Evolutionary conservation across 2,797 vertebrate genomes (phyloP), one percentile per base, ranked within the genome.

Genomic region (Telmatherina bonti): DNA sequence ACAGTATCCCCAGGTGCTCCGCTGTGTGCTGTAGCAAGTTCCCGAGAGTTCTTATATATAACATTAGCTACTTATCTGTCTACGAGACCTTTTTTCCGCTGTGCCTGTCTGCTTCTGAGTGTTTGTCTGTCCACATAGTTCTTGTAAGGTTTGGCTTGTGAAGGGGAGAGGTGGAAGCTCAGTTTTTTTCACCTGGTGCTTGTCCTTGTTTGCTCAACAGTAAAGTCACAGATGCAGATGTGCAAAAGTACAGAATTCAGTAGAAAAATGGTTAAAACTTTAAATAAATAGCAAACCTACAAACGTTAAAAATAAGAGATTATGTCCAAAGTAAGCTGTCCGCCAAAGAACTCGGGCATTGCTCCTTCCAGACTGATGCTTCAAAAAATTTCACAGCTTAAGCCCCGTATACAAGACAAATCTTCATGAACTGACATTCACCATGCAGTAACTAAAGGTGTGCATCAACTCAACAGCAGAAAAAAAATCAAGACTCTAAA

Each of bases 1-100:
- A 87, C 84, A 43, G 84, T 90, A 90, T 96, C 96, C 97, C 96
- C 81, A 94, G 96, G 96, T 96, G 94, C 93, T 85, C 85, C 15
- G 71, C 84, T 51, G 84, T 76, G 78, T 70, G 86, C 80, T 71
- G 78, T 61, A 76, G 70, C 69, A 69, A 65, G 79, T 87, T 84
- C 89, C 88, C 10, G 54, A 16, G 83, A 91, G 82, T 89, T 67
- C 81, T 88, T 89, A 88, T 88, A 88, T 92, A 89, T 88, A 92
- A 91, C 87, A 91, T 90, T 90, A 92, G 79, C 80, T 88, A 74
- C 79, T 80, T 88, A 79, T 86, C 84, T 84, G 62, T 85, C 73
- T 52, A 36, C 62, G 27, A 10, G 51, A 73, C 81, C 54, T 31
- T n/a, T 29, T 56, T 70, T 36, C 78, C 65, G 78, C 57, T 74